phyloP scores from a whole-genome alignment of 2,797 vertebrate species.

The Danio kyathit region DNA sequence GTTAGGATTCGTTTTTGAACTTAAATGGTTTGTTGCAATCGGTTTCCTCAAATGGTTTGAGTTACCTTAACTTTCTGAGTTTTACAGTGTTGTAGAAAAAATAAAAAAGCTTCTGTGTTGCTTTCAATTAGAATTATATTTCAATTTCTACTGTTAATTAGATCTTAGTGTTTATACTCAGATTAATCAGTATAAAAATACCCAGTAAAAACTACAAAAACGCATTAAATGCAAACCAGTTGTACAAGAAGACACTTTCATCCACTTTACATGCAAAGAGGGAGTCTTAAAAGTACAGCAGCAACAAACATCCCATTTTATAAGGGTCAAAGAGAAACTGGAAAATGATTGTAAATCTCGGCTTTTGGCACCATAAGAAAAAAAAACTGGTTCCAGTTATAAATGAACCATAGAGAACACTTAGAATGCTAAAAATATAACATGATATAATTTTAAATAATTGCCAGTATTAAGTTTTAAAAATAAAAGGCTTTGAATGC shows the following conservation, averaged over 20 bases:
- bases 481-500: slow-evolving; percentile 22
- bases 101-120: no score
- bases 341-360: slow-evolving; percentile 10
- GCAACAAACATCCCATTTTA: background rate
- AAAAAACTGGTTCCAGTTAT: background rate
- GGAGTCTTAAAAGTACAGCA: background rate
- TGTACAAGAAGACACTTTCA: no score
- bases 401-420: slow-evolving; percentile 19
- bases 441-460: slow-evolving; percentile 19
- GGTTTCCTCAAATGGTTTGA: no score
- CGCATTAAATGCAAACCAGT: background rate
- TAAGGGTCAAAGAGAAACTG: background rate
- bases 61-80: no score
- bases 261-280: background rate
- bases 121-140: no score
- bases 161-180: no score
- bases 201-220: background rate
- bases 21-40: no score
- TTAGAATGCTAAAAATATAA: background rate
- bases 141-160: no score
- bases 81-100: no score
- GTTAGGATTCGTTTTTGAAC: no score
- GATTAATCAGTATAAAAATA: background rate
- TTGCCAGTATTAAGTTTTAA: slow-evolving; percentile 23
- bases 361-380: background rate